phyloP scores from a whole-genome alignment of 2,888 invertebrate species.

The Norana najaformis region DNA sequence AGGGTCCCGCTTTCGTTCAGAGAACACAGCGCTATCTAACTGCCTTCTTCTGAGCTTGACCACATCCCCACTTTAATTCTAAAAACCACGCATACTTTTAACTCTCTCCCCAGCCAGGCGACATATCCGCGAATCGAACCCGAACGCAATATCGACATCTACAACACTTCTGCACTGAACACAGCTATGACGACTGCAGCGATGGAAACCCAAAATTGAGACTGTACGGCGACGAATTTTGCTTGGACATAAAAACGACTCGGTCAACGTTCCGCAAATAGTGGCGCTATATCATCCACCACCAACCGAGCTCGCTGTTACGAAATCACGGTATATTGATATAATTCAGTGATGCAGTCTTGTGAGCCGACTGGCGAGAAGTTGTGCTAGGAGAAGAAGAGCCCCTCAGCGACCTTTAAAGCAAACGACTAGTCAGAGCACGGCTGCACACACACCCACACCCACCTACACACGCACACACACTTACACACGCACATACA shows the following conservation, averaged over 20 bases:
- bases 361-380: not conserved
- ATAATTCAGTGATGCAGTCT: conserved; percentile 6
- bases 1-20: too few species aligned
- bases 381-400: not conserved
- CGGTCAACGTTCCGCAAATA: not conserved
- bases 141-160: not conserved
- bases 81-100: not conserved
- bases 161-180: not conserved
- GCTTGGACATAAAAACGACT: not conserved
- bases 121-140: not conserved
- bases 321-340: conserved; percentile 7
- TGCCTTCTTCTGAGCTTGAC: not conserved
- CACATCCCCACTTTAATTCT: not conserved
- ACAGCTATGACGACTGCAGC: not conserved
- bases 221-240: not conserved
- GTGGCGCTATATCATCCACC: not conserved
- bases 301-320: not conserved
- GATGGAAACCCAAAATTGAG: not conserved
- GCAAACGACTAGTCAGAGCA: not conserved
- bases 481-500: too few species aligned
- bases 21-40: not conserved
- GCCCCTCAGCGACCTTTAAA: not conserved
- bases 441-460: not conserved
- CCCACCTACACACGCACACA: too few species aligned
- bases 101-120: not conserved